Evolutionary conservation across 2,797 vertebrate genomes (phyloP), one percentile per base, ranked within the genome.

Genomic region (Danio kyathit): DNA sequence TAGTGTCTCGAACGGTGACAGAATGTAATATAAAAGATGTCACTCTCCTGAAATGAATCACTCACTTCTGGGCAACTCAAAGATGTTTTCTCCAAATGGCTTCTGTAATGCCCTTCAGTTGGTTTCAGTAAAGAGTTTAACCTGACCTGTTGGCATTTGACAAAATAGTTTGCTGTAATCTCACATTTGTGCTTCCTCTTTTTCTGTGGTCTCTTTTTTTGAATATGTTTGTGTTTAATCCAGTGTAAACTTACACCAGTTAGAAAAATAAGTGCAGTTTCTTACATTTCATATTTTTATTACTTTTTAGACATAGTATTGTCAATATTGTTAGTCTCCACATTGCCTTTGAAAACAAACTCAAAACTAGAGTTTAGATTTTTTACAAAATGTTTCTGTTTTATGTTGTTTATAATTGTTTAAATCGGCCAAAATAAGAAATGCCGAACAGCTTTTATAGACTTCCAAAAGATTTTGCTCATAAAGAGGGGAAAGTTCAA

Each of bases 201-300:
- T 64, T 60, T 63, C n/a, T 41, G 7, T 11, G 4, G 7, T 64
- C 12, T 60, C 43, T 51, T 13, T 51, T 79, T 29, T 29, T 61
- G 43, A 59, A 84, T n/a, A 82, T 17, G 57, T 74, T 80, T 74
- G 59, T 70, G 80, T 52, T 52, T 49, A 49, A 43, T 66, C 8
- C 67, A 57, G 5, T 74, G 54, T 82, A 75, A 82, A 75, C 61
- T 76, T 29, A 29, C 29, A 29, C 29, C 29, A 29, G 29, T 29
- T 29, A 29, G 29, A 29, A 29, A 29, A 29, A 29, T 29, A 29
- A 29, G 29, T 1, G 29, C 29, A 29, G 29, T 29, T 29, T 29
- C 29, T 29, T 29, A 29, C 29, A 29, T 29, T 1, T 29, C 29
- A 29, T 29, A 29, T 29, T 1, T 29, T 29, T 29, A 29, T 1